These are phyloP conservation scores for Alca torda DNA, from an alignment of 2,797 vertebrate genomes.

Conservation along the genomic window DNA sequence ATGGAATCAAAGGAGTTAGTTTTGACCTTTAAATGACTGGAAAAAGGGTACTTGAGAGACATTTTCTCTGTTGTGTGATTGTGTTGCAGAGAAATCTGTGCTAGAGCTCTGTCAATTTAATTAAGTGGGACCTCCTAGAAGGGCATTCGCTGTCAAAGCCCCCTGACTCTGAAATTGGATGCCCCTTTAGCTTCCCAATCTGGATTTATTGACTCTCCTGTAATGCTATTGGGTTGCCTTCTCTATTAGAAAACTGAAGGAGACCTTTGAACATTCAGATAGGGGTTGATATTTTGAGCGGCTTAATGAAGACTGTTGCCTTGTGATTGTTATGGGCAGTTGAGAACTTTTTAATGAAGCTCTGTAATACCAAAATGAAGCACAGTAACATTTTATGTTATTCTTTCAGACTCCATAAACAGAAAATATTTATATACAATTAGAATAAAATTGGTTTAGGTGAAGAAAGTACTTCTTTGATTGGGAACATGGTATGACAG, in stretches of 20 bases:
- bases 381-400: neutral
- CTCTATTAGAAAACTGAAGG: neutral
- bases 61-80: neutral
- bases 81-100: neutral
- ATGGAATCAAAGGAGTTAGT: slow-evolving; percentile 29
- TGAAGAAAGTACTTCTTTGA: neutral
- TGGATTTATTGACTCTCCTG: neutral
- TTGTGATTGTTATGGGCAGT: neutral
- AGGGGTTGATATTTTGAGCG: neutral
- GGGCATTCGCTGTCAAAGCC: neutral
- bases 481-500: neutral
- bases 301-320: neutral
- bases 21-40: slow-evolving; percentile 41
- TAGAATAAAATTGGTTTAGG: neutral
- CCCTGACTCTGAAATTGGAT: neutral
- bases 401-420: neutral
- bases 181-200: neutral
- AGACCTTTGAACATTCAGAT: neutral
- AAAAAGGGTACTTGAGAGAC: slow-evolving; percentile 14
- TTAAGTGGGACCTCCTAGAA: slow-evolving; percentile 15
- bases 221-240: neutral
- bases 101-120: neutral
- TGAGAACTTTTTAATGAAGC: neutral
- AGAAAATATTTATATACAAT: neutral
- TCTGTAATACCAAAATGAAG: neutral